A percentile compares a stretch with the other conserved stretches of the same genome.
These are phyloP conservation scores for Benthochromis sp. DNA, from an alignment of 2,113 vertebrate genomes.

Conservation along the genomic window DNA sequence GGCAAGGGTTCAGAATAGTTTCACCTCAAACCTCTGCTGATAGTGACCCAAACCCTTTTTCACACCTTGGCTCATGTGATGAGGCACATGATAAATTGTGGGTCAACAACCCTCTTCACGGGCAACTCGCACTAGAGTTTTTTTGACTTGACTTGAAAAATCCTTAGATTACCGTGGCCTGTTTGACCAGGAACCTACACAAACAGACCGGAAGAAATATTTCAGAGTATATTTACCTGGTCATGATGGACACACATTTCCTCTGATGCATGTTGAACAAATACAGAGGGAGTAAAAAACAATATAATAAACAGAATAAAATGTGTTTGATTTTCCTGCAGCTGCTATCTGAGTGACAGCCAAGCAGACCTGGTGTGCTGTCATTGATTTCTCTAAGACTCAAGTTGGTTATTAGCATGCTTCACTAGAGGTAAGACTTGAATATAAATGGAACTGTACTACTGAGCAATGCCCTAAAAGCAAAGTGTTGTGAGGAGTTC, in stretches of 20 bases:
- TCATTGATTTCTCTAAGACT: not conserved
- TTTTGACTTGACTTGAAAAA: not conserved
- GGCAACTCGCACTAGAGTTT: not conserved
- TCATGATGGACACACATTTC: not conserved
- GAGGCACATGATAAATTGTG: not conserved
- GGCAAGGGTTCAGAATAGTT: not conserved
- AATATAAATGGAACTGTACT: not conserved
- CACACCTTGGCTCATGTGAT: not conserved
- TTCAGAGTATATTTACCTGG: not conserved
- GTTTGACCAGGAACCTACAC: not conserved
- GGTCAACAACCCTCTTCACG: not conserved
- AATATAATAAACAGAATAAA: not conserved
- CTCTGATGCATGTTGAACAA: not conserved
- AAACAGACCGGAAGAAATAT: not conserved
- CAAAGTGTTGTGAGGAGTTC: not conserved
- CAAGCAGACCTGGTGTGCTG: not conserved
- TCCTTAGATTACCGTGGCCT: rapidly evolving
- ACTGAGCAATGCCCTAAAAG: not conserved
- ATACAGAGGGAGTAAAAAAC: not conserved
- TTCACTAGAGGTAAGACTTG: not conserved
- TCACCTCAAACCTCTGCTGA: not conserved
- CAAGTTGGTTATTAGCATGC: not conserved
- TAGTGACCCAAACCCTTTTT: not conserved
- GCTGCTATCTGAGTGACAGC: not conserved
- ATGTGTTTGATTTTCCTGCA: not conserved